These are phyloP conservation scores for Standfussiana lucernea DNA, from an alignment of 2,888 invertebrate genomes.

Conservation along the genomic window DNA sequence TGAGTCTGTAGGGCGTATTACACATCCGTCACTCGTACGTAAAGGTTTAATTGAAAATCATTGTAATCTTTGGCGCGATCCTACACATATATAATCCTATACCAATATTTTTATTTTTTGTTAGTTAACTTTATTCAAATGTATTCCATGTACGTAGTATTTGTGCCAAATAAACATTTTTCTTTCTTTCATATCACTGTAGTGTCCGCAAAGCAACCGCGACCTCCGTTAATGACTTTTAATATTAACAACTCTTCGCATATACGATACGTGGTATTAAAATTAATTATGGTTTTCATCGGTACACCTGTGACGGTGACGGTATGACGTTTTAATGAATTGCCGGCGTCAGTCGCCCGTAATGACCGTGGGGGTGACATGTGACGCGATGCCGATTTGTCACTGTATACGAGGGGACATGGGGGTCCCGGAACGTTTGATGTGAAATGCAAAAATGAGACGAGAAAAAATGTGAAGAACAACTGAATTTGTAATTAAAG, in stretches of 20 bases:
- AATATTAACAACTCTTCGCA: conserved; percentile 63
- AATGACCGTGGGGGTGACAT: conserved; percentile 79
- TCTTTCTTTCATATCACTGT: neutral
- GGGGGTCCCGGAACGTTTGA: conserved; percentile 25
- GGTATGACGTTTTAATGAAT: conserved; percentile 85
- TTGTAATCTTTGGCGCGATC: neutral
- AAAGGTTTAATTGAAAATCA: neutral
- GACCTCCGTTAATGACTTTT: conserved; percentile 50
- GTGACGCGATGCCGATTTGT: conserved; percentile 80
- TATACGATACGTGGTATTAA: conserved; percentile 68
- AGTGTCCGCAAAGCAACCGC: conserved; percentile 13
- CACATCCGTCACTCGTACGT: neutral
- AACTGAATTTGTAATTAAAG: neutral
- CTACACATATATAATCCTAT: neutral
- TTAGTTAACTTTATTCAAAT: too few relatives aligned
- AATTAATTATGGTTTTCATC: conserved; percentile 78
- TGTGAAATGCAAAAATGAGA: conserved; percentile 21
- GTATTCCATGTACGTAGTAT: neutral
- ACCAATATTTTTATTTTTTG: neutral
- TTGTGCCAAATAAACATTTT: neutral
- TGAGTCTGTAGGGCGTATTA: too few relatives aligned
- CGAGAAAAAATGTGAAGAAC: neutral
- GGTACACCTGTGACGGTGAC: conserved; percentile 81
- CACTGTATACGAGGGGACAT: conserved; percentile 21
- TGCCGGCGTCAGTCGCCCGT: conserved; percentile 73